phyloP scores from a whole-genome alignment of 1,140 invertebrate genomes.

The Papilio dardanus region DNA sequence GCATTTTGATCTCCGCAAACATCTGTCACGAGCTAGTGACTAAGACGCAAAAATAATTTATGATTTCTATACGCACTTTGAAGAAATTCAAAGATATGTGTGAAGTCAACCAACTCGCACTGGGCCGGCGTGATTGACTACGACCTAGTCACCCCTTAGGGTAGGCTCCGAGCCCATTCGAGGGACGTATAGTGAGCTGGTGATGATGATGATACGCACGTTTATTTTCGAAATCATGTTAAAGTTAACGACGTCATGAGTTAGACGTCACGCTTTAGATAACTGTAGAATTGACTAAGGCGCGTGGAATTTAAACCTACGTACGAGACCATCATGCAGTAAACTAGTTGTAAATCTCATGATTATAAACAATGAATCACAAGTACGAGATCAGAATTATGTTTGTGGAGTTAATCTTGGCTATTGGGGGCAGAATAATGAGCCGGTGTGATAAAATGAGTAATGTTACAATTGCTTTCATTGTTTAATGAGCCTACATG shows the following conservation, averaged over 20 bases:
- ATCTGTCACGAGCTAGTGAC: conserved; percentile 12
- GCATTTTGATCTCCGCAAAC: conserved; percentile 8
- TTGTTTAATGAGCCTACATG: not conserved
- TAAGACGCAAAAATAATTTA: conserved; percentile 17
- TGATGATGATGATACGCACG: not conserved
- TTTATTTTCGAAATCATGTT: conserved; percentile 11
- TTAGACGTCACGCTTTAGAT: conserved; percentile 30
- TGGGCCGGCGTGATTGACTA: too few species aligned
- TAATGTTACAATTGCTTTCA: not conserved
- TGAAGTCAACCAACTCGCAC: too few species aligned
- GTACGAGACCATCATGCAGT: conserved; percentile 21
- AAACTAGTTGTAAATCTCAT: conserved; percentile 30
- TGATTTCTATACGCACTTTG: not conserved
- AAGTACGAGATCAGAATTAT: not conserved
- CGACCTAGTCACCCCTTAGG: too few species aligned
- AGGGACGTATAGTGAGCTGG: too few species aligned
- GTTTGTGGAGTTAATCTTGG: not conserved
- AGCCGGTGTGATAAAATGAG: not conserved
- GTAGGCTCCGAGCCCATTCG: too few species aligned
- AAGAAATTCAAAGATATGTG: too few species aligned
- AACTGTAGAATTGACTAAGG: conserved; percentile 31
- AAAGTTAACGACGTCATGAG: conserved; percentile 9
- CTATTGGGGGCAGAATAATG: not conserved
- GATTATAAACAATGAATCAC: conserved; percentile 36
- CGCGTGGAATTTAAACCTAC: conserved; percentile 33